phyloP scores from a whole-genome alignment of 1,140 invertebrate species.

The Periplaneta americana region DNA sequence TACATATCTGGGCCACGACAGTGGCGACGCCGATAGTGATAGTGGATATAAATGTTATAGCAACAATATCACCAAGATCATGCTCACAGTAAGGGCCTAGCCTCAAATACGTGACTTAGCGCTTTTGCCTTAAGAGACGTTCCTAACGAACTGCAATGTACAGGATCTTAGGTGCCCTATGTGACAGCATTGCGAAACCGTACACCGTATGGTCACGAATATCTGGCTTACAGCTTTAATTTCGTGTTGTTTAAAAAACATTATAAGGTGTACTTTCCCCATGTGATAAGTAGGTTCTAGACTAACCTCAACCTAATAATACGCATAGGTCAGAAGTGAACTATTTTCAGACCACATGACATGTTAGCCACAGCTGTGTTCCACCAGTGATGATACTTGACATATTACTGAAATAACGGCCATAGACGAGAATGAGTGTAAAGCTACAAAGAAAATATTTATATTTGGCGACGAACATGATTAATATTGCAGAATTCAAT shows the following conservation, averaged over 20 bases:
- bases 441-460: too few species aligned
- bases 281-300: neutral
- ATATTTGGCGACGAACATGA: too few species aligned
- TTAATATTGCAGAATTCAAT: too few species aligned
- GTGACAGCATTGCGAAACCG: neutral
- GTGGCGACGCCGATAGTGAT: too few species aligned
- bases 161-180: neutral
- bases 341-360: neutral
- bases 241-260: neutral
- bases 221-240: neutral
- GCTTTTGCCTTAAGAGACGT: too few species aligned
- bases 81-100: too few species aligned
- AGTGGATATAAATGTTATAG: too few species aligned
- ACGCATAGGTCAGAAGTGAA: neutral
- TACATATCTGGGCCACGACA: too few species aligned
- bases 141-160: too few species aligned
- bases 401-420: neutral
- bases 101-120: too few species aligned
- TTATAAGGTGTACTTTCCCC: neutral
- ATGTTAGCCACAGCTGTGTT: neutral
- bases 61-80: too few species aligned
- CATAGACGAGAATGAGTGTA: too few species aligned
- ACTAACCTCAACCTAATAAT: neutral
- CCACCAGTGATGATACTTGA: neutral
- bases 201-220: neutral